Conservation (phyloP, 2,797 vertebrate species). For the Hapalemur alaotrensis region DNA sequence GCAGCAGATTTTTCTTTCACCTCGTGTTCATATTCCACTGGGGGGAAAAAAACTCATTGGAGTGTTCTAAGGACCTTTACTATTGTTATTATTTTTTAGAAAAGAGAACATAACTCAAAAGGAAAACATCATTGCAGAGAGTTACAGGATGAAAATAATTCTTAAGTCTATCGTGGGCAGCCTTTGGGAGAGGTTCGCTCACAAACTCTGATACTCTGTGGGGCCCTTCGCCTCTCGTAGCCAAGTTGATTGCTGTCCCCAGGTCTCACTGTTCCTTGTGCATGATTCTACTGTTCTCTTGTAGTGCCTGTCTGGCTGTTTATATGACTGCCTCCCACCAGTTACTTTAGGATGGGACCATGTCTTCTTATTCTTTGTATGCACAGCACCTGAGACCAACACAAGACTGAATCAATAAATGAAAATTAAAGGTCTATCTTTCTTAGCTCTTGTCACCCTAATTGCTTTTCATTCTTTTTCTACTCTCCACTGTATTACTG, state of each 20-base stretch:
- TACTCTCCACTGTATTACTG: not conserved
- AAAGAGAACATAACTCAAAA: not conserved
- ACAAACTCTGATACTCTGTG: not conserved
- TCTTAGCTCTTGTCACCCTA: not conserved
- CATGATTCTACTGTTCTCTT: not conserved
- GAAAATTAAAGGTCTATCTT: not conserved
- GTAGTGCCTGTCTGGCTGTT: fast-evolving
- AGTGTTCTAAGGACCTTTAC: not conserved
- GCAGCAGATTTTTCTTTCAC: not conserved
- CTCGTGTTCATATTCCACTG: not conserved
- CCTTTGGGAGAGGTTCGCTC: not conserved
- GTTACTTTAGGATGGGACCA: not conserved
- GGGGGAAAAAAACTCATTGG: not conserved
- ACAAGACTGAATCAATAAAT: not conserved
- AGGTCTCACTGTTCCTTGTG: not conserved
- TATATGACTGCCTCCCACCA: not conserved
- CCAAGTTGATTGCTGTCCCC: no score
- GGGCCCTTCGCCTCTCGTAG: not conserved
- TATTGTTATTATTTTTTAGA: not conserved
- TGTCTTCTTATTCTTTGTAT: not conserved
- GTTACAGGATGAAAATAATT: not conserved
- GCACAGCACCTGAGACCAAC: not conserved
- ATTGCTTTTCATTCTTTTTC: not conserved
- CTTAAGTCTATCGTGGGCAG: not conserved
- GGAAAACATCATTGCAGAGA: not conserved